Percentiles rank a stretch among this genome's conserved stretches.
Conservation (phyloP, 2,113 vertebrate species). For the Ornithorhynchus anatinus region DNA sequence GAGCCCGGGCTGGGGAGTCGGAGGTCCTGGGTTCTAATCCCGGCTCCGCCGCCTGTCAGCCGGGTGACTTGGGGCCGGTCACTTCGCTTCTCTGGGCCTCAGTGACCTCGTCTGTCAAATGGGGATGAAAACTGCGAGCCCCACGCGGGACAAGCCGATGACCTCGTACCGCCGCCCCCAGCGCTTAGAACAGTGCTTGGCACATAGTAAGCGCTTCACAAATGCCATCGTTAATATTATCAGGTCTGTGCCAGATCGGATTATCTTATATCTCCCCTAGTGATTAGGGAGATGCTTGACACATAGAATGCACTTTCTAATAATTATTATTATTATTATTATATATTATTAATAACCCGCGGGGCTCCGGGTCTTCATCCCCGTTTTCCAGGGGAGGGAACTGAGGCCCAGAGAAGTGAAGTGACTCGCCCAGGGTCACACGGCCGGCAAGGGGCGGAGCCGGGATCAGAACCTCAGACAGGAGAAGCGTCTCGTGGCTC, state of each 20-base stretch:
- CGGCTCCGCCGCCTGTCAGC: too few species aligned
- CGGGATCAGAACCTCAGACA: not conserved
- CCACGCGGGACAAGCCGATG: too few species aligned
- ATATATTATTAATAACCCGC: too few species aligned
- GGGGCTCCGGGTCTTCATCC: not conserved
- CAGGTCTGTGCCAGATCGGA: not conserved
- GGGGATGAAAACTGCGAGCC: too few species aligned
- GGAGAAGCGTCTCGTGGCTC: not conserved
- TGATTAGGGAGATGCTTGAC: not conserved
- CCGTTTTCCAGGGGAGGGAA: not conserved
- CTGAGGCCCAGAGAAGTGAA: not conserved
- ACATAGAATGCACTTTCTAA: not conserved
- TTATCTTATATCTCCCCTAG: not conserved
- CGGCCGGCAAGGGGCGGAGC: fast-evolving
- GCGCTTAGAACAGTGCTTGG: too few species aligned
- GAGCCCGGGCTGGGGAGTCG: too few species aligned
- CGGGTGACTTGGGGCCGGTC: too few species aligned
- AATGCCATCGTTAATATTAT: not conserved
- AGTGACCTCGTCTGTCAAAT: too few species aligned
- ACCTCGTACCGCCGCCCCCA: too few species aligned
- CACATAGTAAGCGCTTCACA: too few species aligned
- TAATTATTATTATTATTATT: not conserved
- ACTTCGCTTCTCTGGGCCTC: too few species aligned
- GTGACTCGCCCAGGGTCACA: not conserved
- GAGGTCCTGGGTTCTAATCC: too few species aligned